Evolutionary conservation across 2,113 vertebrate genomes (phyloP), one percentile per base, ranked within the genome.

Genomic region (Poecilia latipinna): DNA sequence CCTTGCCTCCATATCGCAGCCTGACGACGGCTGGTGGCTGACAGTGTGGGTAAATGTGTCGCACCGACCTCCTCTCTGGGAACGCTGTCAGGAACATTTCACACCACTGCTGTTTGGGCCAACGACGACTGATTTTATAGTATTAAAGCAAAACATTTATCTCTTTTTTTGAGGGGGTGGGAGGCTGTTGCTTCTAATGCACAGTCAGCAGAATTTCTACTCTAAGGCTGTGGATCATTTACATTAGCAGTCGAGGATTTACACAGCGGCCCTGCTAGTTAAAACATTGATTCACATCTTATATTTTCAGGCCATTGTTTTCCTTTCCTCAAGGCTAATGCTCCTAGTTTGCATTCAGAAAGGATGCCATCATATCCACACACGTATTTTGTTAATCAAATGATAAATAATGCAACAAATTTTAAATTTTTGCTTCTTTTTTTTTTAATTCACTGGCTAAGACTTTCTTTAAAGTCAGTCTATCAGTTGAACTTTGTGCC

Each of bases 211-310:
- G 48, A 83, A 85, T 78, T 80, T 74, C 60, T 42, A 71, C 15
- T 15, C 35, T 68, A 35, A 62, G 29, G 68, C 75, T 66, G 70
- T 85, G 51, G 82, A 86, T 88, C 85, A 90, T 89, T 85, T 78
- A 90, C 85, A 68, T 68, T 74, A 79, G 26, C 31, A 69, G 24
- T 70, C 8, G 29, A 75, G 37, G 72, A 68, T 71, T 65, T 15
- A 3, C 63, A 70, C 61, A 57, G 65, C 31, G 70, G 75, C 74
- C 80, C 74, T 63, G 39, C 75, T 77, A 73, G 63, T 85, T 84
- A 80, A 85, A 82, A 68, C 60, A 7, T 65, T n/a, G 75, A 85
- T 83, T 61, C 80, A 80, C 69, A 62, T 51, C 37, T 24, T 8
- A 12, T 12, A 54, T 48, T 77, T 70, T 60, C 24, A 8, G 24